Conservation (phyloP, 2,797 vertebrate species). For the Gymnoscopelus microlampas region DNA sequence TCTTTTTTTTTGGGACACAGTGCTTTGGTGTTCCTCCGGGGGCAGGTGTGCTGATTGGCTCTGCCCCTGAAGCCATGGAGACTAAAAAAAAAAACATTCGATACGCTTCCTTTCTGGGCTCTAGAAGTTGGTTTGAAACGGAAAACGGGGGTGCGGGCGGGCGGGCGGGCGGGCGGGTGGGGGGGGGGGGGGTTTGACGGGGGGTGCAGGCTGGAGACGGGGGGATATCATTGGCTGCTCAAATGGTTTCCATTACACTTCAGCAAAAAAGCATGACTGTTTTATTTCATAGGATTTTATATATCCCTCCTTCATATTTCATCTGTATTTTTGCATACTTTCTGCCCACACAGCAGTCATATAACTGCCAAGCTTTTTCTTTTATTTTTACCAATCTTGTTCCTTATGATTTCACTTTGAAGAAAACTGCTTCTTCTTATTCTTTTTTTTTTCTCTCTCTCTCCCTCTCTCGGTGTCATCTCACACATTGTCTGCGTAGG, state of each 20-base stretch:
- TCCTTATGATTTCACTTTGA: not conserved
- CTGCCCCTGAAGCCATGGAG: conserved; percentile 71
- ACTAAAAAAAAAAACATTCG: conserved; percentile 78
- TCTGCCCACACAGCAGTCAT: conserved; percentile 65
- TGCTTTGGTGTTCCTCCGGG: conserved; percentile 59
- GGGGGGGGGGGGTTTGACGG: conserved; percentile 13
- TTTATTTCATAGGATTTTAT: conserved; percentile 68
- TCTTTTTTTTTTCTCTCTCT: conserved; percentile 3
- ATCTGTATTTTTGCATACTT: conserved; percentile 64
- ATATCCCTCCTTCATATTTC: conserved; percentile 60
- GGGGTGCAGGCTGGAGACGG: conserved; percentile 59
- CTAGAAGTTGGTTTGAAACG: conserved; percentile 64
- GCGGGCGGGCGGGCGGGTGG: conserved; percentile 59
- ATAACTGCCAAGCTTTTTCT: conserved; percentile 65
- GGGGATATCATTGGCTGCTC: conserved; percentile 82
- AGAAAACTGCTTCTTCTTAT: conserved; percentile 59
- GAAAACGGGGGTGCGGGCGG: conserved; percentile 34
- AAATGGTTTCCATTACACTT: conserved; percentile 83
- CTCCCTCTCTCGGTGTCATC: conserved; percentile 54
- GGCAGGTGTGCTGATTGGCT: conserved; percentile 74
- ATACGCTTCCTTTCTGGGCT: conserved; percentile 69
- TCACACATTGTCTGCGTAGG: conserved; percentile 79
- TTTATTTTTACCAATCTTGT: too few species aligned
- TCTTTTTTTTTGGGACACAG: conserved; percentile 67
- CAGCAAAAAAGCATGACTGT: conserved; percentile 78